These are phyloP conservation scores for Pachliopta kotzebuea DNA, from an alignment of 2,888 invertebrate genomes.

Conservation along the genomic window DNA sequence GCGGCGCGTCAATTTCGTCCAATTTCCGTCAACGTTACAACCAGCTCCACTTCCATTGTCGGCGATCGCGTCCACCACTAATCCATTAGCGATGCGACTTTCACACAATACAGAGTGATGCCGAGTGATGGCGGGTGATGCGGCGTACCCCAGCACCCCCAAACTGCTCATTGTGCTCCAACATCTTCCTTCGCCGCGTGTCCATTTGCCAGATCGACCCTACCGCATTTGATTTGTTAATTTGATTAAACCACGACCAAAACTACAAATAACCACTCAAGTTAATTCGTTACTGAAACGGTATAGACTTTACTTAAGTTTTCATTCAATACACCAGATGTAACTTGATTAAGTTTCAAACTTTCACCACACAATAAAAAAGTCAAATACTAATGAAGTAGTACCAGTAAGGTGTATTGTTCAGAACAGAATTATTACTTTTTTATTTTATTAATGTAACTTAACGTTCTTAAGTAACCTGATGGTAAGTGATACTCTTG, in stretches of 20 bases:
- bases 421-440: too few species aligned
- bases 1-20: constrained; percentile 42
- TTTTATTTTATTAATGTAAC: too few species aligned
- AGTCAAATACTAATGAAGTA: too few species aligned
- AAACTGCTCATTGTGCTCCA: constrained; percentile 41
- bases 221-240: not conserved
- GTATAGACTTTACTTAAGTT: too few species aligned
- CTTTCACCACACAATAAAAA: too few species aligned
- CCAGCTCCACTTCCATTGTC: constrained; percentile 42
- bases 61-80: constrained; percentile 51
- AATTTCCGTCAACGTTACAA: constrained; percentile 47
- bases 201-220: not conserved
- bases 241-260: constrained; percentile 1
- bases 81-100: constrained; percentile 72
- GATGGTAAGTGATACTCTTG: too few species aligned
- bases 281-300: too few species aligned
- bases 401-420: too few species aligned
- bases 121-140: constrained; percentile 42
- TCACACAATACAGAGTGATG: constrained; percentile 59
- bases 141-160: constrained; percentile 38
- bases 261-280: too few species aligned
- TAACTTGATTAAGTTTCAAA: too few species aligned
- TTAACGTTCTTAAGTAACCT: too few species aligned
- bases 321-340: too few species aligned
- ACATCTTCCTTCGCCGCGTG: constrained; percentile 5